A percentile compares a stretch with the other conserved stretches of the same genome.
These are phyloP conservation scores for Catocala sponsa DNA, from an alignment of 2,888 invertebrate species.

Conservation along the genomic window DNA sequence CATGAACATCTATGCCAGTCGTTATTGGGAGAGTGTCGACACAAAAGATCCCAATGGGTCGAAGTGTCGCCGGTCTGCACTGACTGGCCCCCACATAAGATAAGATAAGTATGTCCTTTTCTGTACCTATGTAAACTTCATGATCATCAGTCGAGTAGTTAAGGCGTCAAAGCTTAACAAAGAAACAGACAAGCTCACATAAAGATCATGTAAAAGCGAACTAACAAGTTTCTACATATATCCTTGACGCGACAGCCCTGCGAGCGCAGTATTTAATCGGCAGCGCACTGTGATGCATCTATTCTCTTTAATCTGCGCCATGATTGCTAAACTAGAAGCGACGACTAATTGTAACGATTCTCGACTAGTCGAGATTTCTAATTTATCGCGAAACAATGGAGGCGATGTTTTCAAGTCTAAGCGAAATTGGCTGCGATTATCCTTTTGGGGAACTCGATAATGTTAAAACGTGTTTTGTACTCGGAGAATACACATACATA, in stretches of 20 bases:
- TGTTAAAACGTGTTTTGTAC: too few species aligned
- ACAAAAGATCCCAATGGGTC: too few species aligned
- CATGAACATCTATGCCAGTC: too few species aligned
- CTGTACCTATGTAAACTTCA: too few species aligned
- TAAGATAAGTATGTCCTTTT: too few species aligned
- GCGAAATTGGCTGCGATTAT: slow-evolving; percentile 7
- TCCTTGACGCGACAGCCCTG: slow-evolving; percentile 47
- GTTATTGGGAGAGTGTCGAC: too few species aligned
- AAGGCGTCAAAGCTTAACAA: too few species aligned
- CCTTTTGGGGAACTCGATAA: not conserved
- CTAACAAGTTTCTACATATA: not conserved
- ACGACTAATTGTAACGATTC: slow-evolving; percentile 56
- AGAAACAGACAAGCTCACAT: too few species aligned
- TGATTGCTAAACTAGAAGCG: slow-evolving; percentile 61
- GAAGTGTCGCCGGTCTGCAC: too few species aligned
- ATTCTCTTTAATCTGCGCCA: slow-evolving; percentile 66
- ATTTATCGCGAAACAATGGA: slow-evolving; percentile 47
- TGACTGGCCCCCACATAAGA: too few species aligned
- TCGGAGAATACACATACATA: too few species aligned
- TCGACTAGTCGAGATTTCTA: slow-evolving; percentile 45
- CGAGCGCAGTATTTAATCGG: slow-evolving; percentile 60
- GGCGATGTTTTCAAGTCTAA: slow-evolving; percentile 12
- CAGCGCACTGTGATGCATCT: slow-evolving; percentile 62
- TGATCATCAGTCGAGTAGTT: too few species aligned
- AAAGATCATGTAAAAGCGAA: not conserved